Evolutionary conservation across 2,888 invertebrate genomes (phyloP).

Genomic region (Agriopis marginaria): DNA sequence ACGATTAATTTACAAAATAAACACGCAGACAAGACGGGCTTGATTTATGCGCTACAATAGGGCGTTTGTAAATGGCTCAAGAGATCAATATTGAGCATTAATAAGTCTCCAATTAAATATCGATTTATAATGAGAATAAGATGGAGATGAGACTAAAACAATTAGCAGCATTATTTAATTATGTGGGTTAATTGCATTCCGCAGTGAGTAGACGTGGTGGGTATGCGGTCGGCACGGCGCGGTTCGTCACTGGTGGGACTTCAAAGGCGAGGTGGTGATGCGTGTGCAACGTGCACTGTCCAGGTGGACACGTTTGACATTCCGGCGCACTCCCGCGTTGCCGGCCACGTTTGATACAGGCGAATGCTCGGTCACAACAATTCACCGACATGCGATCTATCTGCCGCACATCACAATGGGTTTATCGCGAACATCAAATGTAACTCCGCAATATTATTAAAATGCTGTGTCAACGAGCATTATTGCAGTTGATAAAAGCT

Average conservation of each 20-base stretch:
- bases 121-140: conserved; percentile 42
- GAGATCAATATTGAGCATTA: conserved; percentile 40
- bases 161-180: conserved; percentile 58
- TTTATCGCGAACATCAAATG: conserved; percentile 44
- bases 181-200: conserved; percentile 65
- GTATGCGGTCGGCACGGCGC: conserved; percentile 28
- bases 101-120: conserved; percentile 37
- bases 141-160: conserved; percentile 50
- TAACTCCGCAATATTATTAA: conserved; percentile 27
- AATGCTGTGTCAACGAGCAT: conserved; percentile 22
- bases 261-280: conserved; percentile 67
- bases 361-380: conserved; percentile 54
- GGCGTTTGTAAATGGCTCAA: conserved; percentile 43
- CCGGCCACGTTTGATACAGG: conserved; percentile 52
- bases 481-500: neutral
- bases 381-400: conserved; percentile 58
- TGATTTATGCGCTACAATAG: conserved; percentile 48
- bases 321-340: conserved; percentile 62
- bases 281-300: conserved; percentile 63
- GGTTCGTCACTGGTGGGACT: conserved; percentile 52
- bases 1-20: conserved; percentile 50
- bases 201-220: conserved; percentile 50
- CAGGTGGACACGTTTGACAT: conserved; percentile 75
- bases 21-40: conserved; percentile 46
- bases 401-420: conserved; percentile 45